Percentiles rank a stretch among this genome's conserved stretches.
Conservation (phyloP, 1,140 invertebrate species). For the Ostrea denselamellosa region DNA sequence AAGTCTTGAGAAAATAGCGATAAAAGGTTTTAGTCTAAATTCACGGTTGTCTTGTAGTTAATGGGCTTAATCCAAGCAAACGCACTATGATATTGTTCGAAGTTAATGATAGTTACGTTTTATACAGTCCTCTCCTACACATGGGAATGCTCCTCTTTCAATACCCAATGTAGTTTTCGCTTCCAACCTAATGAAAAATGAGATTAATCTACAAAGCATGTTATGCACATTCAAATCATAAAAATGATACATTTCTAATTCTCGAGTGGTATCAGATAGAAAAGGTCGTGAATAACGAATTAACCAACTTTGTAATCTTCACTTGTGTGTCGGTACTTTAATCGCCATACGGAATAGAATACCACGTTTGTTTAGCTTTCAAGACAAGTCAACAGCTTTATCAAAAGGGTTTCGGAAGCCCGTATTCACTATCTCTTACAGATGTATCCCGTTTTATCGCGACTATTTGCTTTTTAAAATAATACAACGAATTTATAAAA, state of each 20-base stretch:
- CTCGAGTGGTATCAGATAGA: background rate
- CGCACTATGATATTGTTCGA: too few species aligned
- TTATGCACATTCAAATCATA: background rate
- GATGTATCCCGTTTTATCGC: background rate
- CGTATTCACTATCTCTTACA: background rate
- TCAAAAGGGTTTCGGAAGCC: background rate
- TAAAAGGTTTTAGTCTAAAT: too few species aligned
- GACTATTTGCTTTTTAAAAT: background rate
- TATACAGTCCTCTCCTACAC: too few species aligned
- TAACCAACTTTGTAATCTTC: background rate
- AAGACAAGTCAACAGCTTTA: background rate
- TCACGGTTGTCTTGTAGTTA: too few species aligned
- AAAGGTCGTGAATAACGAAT: background rate
- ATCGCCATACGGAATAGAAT: background rate
- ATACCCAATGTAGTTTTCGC: background rate
- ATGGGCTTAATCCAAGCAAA: too few species aligned
- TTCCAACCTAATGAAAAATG: background rate
- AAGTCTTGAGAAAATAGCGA: too few species aligned
- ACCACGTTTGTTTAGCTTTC: background rate
- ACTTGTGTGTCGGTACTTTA: background rate
- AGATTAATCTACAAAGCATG: background rate
- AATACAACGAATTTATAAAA: background rate
- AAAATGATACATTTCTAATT: background rate
- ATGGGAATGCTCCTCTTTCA: too few species aligned
- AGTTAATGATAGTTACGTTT: too few species aligned